These are phyloP conservation scores for Microctonus hyperodae DNA, from an alignment of 2,888 invertebrate genomes.

Conservation along the genomic window DNA sequence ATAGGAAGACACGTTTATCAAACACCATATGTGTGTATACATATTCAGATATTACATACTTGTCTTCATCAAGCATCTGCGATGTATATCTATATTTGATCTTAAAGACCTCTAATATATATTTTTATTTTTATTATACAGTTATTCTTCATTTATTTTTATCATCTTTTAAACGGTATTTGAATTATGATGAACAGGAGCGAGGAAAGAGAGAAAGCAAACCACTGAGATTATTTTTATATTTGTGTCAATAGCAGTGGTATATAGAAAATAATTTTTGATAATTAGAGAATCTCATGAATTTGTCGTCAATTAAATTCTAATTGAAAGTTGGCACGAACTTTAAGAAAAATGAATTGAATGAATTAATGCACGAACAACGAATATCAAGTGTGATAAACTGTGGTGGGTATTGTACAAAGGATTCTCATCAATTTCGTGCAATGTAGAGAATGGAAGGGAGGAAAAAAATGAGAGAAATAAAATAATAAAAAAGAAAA, in stretches of 20 bases:
- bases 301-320: conserved; percentile 20
- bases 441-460: neutral
- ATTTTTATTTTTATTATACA: too few species aligned
- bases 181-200: neutral
- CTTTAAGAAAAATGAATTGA: conserved; percentile 14
- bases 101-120: neutral
- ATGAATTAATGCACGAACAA: conserved; percentile 5
- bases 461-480: too few species aligned
- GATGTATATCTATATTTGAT: neutral
- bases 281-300: conserved; percentile 11
- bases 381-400: neutral
- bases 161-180: neutral
- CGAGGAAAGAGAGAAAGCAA: neutral
- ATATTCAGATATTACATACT: neutral
- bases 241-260: neutral
- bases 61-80: neutral
- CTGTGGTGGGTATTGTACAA: neutral
- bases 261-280: conserved; percentile 7
- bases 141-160: neutral
- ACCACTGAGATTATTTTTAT: neutral
- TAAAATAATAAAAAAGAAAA: too few species aligned
- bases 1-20: conserved; percentile 17
- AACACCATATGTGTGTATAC: neutral
- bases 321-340: conserved; percentile 26
- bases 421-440: neutral